These are phyloP conservation scores for Gymnoscelis rufifasciata DNA, from an alignment of 2,888 invertebrate genomes.

Conservation along the genomic window DNA sequence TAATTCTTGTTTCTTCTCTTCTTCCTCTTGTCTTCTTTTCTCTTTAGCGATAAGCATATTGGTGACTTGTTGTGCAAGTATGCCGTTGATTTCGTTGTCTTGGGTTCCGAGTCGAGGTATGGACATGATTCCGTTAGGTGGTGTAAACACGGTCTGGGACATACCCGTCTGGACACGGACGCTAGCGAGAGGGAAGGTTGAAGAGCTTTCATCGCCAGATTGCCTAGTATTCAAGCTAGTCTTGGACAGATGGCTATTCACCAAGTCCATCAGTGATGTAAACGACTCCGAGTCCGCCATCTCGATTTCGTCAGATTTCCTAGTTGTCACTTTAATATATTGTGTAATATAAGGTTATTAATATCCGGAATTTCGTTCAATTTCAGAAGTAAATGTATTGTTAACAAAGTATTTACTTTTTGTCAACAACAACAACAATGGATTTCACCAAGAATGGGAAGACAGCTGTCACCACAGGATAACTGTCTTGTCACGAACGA, in stretches of 20 bases:
- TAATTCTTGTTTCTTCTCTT: slow-evolving; percentile 38
- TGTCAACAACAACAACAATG: too few species aligned
- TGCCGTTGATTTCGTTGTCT: slow-evolving; percentile 44
- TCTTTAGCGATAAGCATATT: slow-evolving; percentile 67
- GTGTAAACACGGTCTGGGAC: slow-evolving; percentile 22
- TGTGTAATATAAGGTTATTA: too few species aligned
- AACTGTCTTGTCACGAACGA: too few species aligned
- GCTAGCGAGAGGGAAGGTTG: slow-evolving; percentile 28
- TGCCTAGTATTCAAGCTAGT: slow-evolving; percentile 42
- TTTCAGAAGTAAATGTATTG: too few species aligned
- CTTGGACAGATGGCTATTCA: slow-evolving; percentile 64
- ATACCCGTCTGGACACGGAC: slow-evolving; percentile 17
- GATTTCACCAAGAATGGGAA: too few species aligned
- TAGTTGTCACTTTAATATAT: too few species aligned
- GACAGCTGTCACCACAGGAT: too few species aligned
- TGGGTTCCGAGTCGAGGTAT: slow-evolving; percentile 44
- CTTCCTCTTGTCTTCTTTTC: slow-evolving; percentile 42
- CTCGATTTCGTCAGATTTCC: too few species aligned
- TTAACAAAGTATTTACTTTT: too few species aligned
- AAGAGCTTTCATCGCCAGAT: slow-evolving; percentile 28
- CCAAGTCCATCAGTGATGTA: slow-evolving; percentile 58
- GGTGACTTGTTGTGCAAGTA: slow-evolving; percentile 55
- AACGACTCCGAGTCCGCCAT: slow-evolving; percentile 60
- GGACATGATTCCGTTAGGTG: slow-evolving; percentile 42
- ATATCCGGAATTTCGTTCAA: too few species aligned